Evolutionary conservation across 35 echinoderm and acorn worm species (phyloP).

Genomic region (Ophioderma brevispina): DNA sequence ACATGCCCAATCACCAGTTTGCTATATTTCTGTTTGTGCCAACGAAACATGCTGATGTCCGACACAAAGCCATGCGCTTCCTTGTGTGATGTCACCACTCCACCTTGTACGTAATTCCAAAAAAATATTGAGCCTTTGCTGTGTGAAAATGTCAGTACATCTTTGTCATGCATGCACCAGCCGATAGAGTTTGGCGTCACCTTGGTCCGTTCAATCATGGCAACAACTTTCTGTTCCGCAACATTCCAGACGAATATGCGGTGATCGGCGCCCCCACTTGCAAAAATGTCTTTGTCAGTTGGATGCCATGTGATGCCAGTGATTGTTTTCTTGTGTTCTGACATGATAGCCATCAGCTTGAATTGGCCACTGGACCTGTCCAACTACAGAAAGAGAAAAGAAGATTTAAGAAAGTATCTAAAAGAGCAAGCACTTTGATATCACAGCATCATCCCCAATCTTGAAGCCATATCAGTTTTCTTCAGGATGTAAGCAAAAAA

Average conservation of each 20-base stretch:
- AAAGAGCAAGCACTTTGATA: no score
- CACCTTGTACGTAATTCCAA: conserved; percentile 55
- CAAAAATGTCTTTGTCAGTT: conserved; percentile 82
- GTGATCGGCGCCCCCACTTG: conserved; percentile 73
- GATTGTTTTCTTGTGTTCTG: conserved; percentile 97
- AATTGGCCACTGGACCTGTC: conserved; percentile 86
- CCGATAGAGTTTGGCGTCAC: conserved; percentile 58
- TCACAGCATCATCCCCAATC: no score
- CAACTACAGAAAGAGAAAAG: conserved; percentile 56
- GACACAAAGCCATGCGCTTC: conserved; percentile 82
- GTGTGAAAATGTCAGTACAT: conserved; percentile 62
- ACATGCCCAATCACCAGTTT: conserved; percentile 93
- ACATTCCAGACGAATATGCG: conserved; percentile 87
- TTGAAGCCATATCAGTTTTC: no score
- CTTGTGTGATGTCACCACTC: conserved; percentile 51
- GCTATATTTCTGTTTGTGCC: conserved; percentile 76
- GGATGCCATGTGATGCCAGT: conserved; percentile 94
- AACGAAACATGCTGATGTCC: conserved; percentile 79
- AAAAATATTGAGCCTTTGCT: conserved; percentile 78
- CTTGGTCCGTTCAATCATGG: conserved; percentile 67
- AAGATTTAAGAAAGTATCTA: not conserved
- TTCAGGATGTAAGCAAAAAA: no score
- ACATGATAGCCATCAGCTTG: conserved; percentile 95
- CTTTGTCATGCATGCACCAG: conserved; percentile 73
- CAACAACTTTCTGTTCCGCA: conserved; percentile 60